Evolutionary conservation across 2,113 vertebrate species (phyloP).

Genomic region (Potamarius usumacintae): DNA sequence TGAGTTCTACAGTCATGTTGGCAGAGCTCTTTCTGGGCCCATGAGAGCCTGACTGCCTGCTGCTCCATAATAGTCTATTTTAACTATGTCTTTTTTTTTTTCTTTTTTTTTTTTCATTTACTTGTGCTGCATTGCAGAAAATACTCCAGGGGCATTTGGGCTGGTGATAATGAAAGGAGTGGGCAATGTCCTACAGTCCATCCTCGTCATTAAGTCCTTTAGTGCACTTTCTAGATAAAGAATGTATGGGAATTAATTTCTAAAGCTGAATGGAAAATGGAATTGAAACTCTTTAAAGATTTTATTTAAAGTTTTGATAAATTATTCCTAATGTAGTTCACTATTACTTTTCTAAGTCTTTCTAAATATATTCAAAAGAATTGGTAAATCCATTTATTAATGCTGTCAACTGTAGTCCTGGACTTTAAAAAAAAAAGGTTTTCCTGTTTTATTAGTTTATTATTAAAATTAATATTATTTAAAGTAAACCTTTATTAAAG

Average conservation of each 20-base stretch:
- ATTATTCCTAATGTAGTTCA: neutral
- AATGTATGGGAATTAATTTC: neutral
- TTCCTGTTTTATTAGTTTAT: neutral
- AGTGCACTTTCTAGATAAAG: neutral
- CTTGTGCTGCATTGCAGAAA: neutral
- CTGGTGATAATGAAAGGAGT: neutral
- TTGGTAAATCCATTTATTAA: neutral
- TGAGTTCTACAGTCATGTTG: neutral
- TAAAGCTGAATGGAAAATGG: neutral
- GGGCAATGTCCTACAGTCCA: neutral
- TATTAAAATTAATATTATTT: neutral
- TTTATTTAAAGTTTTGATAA: neutral
- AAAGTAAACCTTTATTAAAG: neutral
- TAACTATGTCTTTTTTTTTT: neutral
- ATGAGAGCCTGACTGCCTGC: neutral
- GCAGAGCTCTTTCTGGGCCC: neutral
- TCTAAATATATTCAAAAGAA: neutral
- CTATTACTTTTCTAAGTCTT: neutral
- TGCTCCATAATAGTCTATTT: constrained; percentile 1
- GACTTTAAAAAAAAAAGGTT: neutral
- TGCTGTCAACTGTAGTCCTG: neutral
- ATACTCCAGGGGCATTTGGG: neutral
- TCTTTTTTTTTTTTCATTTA: neutral
- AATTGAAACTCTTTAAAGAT: neutral
- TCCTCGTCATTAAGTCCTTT: neutral